Conservation (phyloP, 2,888 invertebrate species). For the Trilocha varians region DNA sequence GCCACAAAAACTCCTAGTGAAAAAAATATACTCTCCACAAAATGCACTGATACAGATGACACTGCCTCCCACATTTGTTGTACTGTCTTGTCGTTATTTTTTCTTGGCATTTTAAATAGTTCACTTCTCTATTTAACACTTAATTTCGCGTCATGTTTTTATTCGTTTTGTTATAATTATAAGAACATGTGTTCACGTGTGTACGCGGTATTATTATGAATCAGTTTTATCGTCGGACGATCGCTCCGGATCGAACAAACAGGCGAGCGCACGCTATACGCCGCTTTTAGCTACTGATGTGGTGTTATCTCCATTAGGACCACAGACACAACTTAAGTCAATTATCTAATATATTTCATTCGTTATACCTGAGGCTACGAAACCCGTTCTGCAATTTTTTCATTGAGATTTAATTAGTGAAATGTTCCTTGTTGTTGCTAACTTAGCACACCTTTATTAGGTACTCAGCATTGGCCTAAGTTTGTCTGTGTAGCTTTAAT, state of each 20-base stretch:
- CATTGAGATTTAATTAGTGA: too few species aligned
- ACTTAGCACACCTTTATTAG: too few species aligned
- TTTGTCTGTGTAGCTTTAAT: too few species aligned
- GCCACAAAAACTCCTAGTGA: constrained; percentile 77
- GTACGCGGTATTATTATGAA: neutral
- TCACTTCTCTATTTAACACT: too few species aligned
- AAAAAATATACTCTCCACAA: constrained; percentile 58
- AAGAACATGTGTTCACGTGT: neutral
- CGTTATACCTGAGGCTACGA: neutral
- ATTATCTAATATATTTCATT: constrained; percentile 1
- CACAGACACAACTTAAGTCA: neutral
- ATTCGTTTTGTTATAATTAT: neutral
- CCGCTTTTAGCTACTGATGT: neutral
- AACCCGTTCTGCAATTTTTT: too few species aligned
- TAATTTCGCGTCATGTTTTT: neutral
- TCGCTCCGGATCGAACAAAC: neutral
- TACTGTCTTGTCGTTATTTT: constrained; percentile 39
- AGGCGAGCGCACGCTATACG: neutral
- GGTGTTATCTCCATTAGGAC: neutral
- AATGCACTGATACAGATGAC: constrained; percentile 53
- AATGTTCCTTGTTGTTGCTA: too few species aligned
- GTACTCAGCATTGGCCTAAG: too few species aligned
- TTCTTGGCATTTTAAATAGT: constrained; percentile 35
- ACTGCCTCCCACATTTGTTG: constrained; percentile 57
- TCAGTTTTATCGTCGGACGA: neutral